phyloP scores from a whole-genome alignment of 2,888 invertebrate species.

The Oligia latruncula region DNA sequence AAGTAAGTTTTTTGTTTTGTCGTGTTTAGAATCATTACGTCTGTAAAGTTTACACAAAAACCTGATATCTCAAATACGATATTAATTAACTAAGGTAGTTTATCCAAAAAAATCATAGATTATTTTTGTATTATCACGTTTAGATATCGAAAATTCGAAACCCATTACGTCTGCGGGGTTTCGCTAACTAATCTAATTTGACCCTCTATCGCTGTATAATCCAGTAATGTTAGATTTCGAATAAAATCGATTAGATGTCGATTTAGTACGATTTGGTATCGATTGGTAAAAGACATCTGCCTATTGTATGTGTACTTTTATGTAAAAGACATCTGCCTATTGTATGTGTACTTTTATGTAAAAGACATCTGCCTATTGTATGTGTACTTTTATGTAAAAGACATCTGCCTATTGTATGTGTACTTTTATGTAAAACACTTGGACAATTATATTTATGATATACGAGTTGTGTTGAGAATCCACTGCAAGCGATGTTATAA shows the following conservation, averaged over 20 bases:
- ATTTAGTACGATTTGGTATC: conserved; percentile 30
- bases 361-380: no score
- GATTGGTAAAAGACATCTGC: conserved; percentile 39
- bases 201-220: conserved; percentile 46
- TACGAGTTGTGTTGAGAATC: conserved; percentile 39
- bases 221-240: conserved; percentile 41
- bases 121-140: neutral
- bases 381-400: no score
- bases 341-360: no score
- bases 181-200: neutral
- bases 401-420: no score
- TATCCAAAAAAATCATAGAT: neutral
- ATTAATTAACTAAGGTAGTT: no score
- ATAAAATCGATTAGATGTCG: conserved; percentile 41
- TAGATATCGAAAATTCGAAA: neutral
- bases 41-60: neutral
- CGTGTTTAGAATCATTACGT: neutral
- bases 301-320: conserved; percentile 32
- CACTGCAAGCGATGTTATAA: conserved; percentile 49
- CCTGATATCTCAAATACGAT: neutral
- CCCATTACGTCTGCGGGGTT: neutral
- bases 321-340: no score
- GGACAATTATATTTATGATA: conserved; percentile 32
- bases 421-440: conserved; percentile 46
- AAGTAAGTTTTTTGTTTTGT: neutral